phyloP scores from a whole-genome alignment of 2,888 invertebrate genomes.

The Atherix ibis region DNA sequence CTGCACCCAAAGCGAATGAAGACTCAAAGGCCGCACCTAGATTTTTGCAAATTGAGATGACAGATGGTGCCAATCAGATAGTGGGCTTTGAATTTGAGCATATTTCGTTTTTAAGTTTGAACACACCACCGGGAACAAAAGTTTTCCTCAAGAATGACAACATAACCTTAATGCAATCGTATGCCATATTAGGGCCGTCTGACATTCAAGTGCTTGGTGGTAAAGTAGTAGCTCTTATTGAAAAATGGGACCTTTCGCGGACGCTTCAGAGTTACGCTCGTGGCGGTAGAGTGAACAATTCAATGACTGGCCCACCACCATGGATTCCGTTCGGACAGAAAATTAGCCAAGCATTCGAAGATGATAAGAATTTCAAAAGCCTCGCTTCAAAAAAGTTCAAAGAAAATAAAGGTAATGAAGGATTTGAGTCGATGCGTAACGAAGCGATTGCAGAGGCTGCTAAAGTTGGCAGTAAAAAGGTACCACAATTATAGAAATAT shows the following conservation, averaged over 20 bases:
- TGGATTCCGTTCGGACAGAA: slow-evolving; percentile 86
- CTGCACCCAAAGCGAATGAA: slow-evolving; percentile 82
- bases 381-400: slow-evolving; percentile 43
- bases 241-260: slow-evolving; percentile 71
- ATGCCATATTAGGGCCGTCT: slow-evolving; percentile 50
- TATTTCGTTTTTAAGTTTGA: slow-evolving; percentile 53
- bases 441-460: slow-evolving; percentile 82
- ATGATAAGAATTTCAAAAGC: slow-evolving; percentile 54
- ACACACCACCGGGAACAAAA: slow-evolving; percentile 85
- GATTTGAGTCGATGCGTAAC: slow-evolving; percentile 78
- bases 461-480: slow-evolving; percentile 44
- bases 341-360: slow-evolving; percentile 37
- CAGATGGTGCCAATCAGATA: slow-evolving; percentile 67
- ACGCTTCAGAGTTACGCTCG: slow-evolving; percentile 45
- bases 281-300: slow-evolving; percentile 17
- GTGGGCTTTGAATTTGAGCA: slow-evolving; percentile 64
- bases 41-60: slow-evolving; percentile 67
- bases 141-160: slow-evolving; percentile 40
- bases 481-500: slow-evolving; percentile 10
- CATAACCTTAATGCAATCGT: slow-evolving; percentile 51
- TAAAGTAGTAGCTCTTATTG: slow-evolving; percentile 61
- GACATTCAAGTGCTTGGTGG: slow-evolving; percentile 69
- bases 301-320: slow-evolving; percentile 63
- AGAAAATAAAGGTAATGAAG: slow-evolving; percentile 49
- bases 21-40: slow-evolving; percentile 68